Conservation (phyloP, 2,888 invertebrate species). For the Eremobia ochroleuca region DNA sequence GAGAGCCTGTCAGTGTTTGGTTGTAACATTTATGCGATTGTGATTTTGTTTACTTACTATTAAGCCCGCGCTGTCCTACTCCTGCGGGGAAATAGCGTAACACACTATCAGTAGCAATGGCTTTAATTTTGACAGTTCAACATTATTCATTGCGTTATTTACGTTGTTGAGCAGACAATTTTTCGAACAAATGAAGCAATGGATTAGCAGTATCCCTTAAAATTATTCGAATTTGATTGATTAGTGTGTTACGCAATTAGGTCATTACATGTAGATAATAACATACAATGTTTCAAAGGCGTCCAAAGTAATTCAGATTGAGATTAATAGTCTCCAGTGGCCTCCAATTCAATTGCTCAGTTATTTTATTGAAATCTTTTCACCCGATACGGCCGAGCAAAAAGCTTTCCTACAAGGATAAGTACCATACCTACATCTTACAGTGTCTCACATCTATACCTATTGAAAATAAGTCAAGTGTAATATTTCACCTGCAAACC, state of each 20-base stretch:
- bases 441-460: not conserved
- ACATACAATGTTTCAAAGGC: no score
- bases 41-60: not conserved
- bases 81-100: not conserved
- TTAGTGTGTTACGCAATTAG: no score
- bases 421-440: not conserved
- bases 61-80: not conserved
- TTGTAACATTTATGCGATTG: not conserved
- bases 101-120: not conserved
- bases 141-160: not conserved
- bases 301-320: not conserved
- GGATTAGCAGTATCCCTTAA: not conserved
- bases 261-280: no score
- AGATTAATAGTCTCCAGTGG: not conserved
- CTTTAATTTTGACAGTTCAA: not conserved
- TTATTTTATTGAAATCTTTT: not conserved
- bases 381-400: not conserved
- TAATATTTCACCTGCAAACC: conserved; percentile 4
- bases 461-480: not conserved
- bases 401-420: not conserved
- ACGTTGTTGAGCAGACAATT: not conserved
- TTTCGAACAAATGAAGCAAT: not conserved
- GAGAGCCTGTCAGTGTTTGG: not conserved
- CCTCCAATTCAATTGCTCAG: not conserved
- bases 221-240: no score